phyloP scores from a whole-genome alignment of 2,888 invertebrate species.

The Ypsolopha scabrella region DNA sequence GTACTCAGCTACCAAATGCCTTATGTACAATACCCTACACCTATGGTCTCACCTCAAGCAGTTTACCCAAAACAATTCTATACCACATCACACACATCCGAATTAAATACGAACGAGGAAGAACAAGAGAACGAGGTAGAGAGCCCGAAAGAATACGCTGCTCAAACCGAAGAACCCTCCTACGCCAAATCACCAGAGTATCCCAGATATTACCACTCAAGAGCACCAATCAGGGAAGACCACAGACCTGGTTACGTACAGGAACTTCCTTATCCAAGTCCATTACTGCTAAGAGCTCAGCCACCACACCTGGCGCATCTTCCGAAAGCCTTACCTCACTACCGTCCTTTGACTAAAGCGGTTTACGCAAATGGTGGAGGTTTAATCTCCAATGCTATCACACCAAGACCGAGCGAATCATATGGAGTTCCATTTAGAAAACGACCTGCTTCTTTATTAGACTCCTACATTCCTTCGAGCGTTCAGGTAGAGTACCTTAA shows the following conservation, averaged over 20 bases:
- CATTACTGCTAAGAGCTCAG: slow-evolving; percentile 36
- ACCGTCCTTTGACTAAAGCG: slow-evolving; percentile 42
- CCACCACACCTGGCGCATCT: slow-evolving; percentile 46
- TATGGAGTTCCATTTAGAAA: slow-evolving; percentile 34
- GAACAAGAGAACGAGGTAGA: slow-evolving; percentile 31
- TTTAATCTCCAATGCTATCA: slow-evolving; percentile 24
- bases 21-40: slow-evolving; percentile 32
- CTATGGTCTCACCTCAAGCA: slow-evolving; percentile 27
- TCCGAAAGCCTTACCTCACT: slow-evolving; percentile 49
- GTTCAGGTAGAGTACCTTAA: slow-evolving; percentile 61
- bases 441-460: slow-evolving; percentile 63
- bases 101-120: slow-evolving; percentile 35
- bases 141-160: slow-evolving; percentile 27
- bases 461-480: slow-evolving; percentile 72
- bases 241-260: slow-evolving; percentile 29
- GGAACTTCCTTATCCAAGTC: slow-evolving; percentile 47
- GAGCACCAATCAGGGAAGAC: slow-evolving; percentile 37
- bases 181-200: slow-evolving; percentile 29
- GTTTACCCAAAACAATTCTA: slow-evolving; percentile 12
- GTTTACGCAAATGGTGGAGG: slow-evolving; percentile 34
- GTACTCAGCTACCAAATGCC: slow-evolving; percentile 43
- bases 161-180: slow-evolving; percentile 29
- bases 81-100: slow-evolving; percentile 19
- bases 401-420: slow-evolving; percentile 29
- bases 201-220: slow-evolving; percentile 43